Evolutionary conservation across 2,113 vertebrate species (phyloP).

Genomic region (Cynocephalus volans): DNA sequence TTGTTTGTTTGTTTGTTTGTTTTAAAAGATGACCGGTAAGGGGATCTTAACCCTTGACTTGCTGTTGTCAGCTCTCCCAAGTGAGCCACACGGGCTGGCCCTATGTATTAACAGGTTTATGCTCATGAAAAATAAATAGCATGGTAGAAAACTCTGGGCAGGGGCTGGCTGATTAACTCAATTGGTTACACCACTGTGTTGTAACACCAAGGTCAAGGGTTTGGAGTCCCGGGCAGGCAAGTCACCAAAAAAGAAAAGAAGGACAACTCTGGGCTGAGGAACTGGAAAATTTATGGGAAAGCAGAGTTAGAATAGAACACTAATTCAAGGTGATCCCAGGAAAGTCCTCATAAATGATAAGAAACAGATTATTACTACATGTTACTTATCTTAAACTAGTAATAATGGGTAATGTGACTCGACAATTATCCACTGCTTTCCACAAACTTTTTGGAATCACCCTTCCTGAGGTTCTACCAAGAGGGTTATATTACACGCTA

Average conservation of each 20-base stretch:
- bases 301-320: not conserved
- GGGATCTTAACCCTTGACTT: too few relatives aligned
- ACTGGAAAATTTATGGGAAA: not conserved
- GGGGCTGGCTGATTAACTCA: too few relatives aligned
- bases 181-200: too few relatives aligned
- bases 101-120: not conserved
- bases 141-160: not conserved
- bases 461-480: not conserved
- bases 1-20: too few relatives aligned
- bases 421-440: not conserved
- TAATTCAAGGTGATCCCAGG: not conserved
- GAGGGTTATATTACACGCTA: slow-evolving; percentile 2
- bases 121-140: not conserved
- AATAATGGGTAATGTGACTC: not conserved
- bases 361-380: not conserved
- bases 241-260: too few relatives aligned
- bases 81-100: too few relatives aligned
- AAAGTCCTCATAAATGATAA: not conserved
- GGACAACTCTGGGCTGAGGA: not conserved
- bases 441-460: not conserved
- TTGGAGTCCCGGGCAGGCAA: too few relatives aligned
- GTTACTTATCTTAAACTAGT: slow-evolving; percentile 38
- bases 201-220: too few relatives aligned
- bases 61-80: too few relatives aligned
- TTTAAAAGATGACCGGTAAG: too few relatives aligned